These are phyloP conservation scores for Panzeria rudis DNA, from an alignment of 2,888 invertebrate species.

Conservation along the genomic window DNA sequence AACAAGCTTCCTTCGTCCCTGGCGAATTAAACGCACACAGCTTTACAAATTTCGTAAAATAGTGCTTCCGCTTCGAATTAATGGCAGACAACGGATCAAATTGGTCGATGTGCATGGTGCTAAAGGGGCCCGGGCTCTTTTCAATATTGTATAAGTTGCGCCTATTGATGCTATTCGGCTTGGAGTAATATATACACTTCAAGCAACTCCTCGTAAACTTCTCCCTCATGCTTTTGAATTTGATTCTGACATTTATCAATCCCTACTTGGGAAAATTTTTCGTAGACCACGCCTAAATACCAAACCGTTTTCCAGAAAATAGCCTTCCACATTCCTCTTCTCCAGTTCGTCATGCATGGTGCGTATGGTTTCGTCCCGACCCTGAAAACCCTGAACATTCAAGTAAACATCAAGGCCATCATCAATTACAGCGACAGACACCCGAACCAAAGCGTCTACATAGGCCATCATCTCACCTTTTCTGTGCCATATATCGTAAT, in stretches of 20 bases:
- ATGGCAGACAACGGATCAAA: constrained; percentile 26
- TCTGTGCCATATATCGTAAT: constrained; percentile 27
- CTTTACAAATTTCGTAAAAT: constrained; percentile 17
- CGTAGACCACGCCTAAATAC: neutral
- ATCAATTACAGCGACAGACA: constrained; percentile 1
- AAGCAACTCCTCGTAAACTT: constrained; percentile 19
- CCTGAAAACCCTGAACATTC: too few species aligned
- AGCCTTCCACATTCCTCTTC: too few species aligned
- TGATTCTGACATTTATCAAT: neutral
- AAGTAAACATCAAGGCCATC: too few species aligned
- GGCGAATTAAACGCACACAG: constrained; percentile 54
- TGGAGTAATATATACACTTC: constrained; percentile 35
- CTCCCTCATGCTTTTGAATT: constrained; percentile 4
- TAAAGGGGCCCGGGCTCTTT: neutral
- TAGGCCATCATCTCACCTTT: too few species aligned
- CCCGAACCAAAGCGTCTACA: neutral
- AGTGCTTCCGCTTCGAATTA: constrained; percentile 39
- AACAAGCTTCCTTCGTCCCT: constrained; percentile 39
- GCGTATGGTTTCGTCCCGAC: neutral
- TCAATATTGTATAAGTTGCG: constrained; percentile 10
- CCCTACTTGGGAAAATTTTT: neutral
- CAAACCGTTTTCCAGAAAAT: neutral
- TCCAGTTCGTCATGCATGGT: too few species aligned
- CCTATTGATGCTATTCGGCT: too few species aligned
- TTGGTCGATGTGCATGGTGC: constrained; percentile 18